A percentile compares a stretch with the other conserved stretches of the same genome.
Evolutionary conservation across 2,113 vertebrate genomes (phyloP).

Genomic region (Channa argus): DNA sequence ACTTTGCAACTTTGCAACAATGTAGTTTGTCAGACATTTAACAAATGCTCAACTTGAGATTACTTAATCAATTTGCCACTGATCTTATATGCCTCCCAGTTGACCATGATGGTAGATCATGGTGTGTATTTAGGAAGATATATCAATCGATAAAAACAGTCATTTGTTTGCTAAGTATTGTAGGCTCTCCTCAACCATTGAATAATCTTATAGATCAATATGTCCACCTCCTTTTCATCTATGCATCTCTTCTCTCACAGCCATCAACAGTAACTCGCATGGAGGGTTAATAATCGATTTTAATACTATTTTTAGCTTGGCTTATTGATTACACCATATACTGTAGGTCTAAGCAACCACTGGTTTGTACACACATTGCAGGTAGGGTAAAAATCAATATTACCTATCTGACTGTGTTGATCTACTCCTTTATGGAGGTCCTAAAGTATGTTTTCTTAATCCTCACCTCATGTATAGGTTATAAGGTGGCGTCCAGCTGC

Average conservation of each 20-base stretch:
- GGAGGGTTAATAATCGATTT: conserved; percentile 68
- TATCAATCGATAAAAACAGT: conserved; percentile 63
- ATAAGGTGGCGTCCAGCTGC: conserved; percentile 12
- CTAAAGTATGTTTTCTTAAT: conserved; percentile 58
- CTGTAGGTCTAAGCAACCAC: conserved; percentile 34
- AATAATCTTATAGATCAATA: conserved; percentile 65
- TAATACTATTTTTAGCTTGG: conserved; percentile 73
- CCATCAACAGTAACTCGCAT: conserved; percentile 59
- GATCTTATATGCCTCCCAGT: conserved; percentile 47
- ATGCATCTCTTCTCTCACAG: conserved; percentile 45
- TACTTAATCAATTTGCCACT: conserved; percentile 70
- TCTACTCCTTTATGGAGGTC: conserved; percentile 38
- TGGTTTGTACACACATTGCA: conserved; percentile 51
- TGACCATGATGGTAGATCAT: conserved; percentile 63
- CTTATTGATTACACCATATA: conserved; percentile 62
- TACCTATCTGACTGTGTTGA: conserved; percentile 36
- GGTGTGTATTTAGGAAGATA: conserved; percentile 61
- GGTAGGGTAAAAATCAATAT: conserved; percentile 54
- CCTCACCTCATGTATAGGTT: conserved; percentile 43
- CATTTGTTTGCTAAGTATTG: conserved; percentile 60
- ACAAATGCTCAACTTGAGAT: conserved; percentile 53
- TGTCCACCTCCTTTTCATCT: conserved; percentile 63
- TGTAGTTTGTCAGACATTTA: conserved; percentile 45
- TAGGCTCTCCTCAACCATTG: conserved; percentile 43
- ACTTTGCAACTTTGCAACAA: conserved; percentile 4